Percentiles rank a stretch among this genome's conserved stretches.
Conservation (phyloP, 2,113 vertebrate genomes). For the Muntiacus reevesi region DNA sequence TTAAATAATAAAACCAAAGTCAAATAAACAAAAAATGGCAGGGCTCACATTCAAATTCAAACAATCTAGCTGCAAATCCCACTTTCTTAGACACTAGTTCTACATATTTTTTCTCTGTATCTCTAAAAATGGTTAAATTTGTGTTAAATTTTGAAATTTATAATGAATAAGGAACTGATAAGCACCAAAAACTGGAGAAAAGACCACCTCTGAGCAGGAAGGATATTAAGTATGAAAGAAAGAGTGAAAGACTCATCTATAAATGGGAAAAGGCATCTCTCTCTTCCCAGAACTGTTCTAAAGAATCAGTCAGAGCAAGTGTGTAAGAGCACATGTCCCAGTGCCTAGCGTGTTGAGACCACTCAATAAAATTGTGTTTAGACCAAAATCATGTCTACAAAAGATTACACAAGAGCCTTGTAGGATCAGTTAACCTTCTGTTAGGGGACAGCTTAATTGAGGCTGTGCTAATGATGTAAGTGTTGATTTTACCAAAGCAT, state of each 20-base stretch:
- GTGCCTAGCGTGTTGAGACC: neutral
- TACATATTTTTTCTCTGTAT: neutral
- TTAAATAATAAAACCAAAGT: neutral
- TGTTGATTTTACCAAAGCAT: conserved; percentile 37
- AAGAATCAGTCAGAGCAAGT: neutral
- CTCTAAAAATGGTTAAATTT: neutral
- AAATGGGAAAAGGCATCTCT: neutral
- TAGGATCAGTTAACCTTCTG: conserved; percentile 25
- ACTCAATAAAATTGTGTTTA: neutral
- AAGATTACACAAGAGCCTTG: neutral
- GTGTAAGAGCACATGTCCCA: neutral
- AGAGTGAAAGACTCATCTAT: neutral
- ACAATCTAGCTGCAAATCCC: no score
- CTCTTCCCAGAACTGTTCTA: neutral
- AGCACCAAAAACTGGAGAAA: neutral
- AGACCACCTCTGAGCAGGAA: neutral
- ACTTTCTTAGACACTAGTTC: neutral
- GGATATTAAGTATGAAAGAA: neutral
- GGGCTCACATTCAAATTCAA: neutral
- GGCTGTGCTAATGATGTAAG: conserved; percentile 18
- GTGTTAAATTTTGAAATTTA: neutral
- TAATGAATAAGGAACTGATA: neutral
- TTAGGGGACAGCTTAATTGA: conserved; percentile 24
- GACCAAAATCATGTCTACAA: neutral
- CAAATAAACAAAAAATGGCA: neutral